Evolutionary conservation across 2,797 vertebrate genomes (phyloP), one percentile per base, ranked within the genome.

Genomic region (Squalus acanthias): DNA sequence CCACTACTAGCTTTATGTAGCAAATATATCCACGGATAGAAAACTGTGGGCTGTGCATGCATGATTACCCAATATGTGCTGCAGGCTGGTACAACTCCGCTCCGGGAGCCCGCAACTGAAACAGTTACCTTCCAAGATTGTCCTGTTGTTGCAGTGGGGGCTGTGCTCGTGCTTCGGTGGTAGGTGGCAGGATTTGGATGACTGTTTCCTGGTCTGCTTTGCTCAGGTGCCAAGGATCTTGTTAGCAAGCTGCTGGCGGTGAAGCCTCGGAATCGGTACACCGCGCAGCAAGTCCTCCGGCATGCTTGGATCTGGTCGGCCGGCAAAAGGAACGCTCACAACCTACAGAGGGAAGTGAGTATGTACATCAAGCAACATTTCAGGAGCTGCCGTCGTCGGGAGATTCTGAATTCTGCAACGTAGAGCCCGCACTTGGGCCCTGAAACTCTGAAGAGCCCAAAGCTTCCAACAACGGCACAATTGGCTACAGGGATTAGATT

Each of bases 221-320:
- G 96, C 96, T 97, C n/a, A 99, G 99, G 98, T 97, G 99, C 98
- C 97, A 99, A 98, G 98, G 98, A 98, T 96, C 98, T 99, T 76
- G 98, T 99, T 96, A 98, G 97, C 97, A 98, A 98, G 97, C 97
- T 99, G 96, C 97, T 99, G 97, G 98, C 98, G 97, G 97, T 98
- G 22, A 98, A 99, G 96, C 98, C 98, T 57, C 97, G 97, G 74
- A 97, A 98, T 96, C 98, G 99, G 96, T 98, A 99, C 97, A 99
- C 98, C 0, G 99, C 99, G 91, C 97, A 98, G 74, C 98, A 99
- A 96, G 98, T 98, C 3, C 98, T 99, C 95, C 98, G 98, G 97
- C 98, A 99, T 96, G 98, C 98, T 65, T 99, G 99, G 99, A 98
- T 99, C 96, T 98, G 98, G 96, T 97, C 97, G 46, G 98, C 97